A percentile compares a stretch with the other conserved stretches of the same genome.
Evolutionary conservation across 2,113 vertebrate species (phyloP).

Genomic region (Prochilodus magdalenae): DNA sequence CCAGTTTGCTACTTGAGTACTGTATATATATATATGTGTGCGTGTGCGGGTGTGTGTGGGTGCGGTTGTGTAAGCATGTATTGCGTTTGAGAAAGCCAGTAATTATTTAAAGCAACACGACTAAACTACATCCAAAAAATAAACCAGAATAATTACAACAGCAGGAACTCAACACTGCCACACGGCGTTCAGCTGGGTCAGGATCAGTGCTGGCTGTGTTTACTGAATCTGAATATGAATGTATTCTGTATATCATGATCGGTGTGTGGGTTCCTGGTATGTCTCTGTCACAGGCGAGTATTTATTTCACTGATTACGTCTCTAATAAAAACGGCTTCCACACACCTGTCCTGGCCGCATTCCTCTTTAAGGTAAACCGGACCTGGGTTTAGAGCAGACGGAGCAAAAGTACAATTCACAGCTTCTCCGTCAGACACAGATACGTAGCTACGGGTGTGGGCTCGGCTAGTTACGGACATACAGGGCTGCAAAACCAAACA

Average conservation of each 20-base stretch:
- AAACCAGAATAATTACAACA: not conserved
- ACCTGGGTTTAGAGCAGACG: too few relatives aligned
- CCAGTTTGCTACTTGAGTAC: slow-evolving; percentile 15
- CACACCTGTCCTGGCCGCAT: not conserved
- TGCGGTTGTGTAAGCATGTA: not conserved
- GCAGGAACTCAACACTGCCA: too few relatives aligned
- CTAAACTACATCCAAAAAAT: not conserved
- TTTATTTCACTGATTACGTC: slow-evolving; percentile 9
- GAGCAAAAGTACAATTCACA: too few relatives aligned
- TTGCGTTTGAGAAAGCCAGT: not conserved
- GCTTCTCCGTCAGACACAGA: too few relatives aligned
- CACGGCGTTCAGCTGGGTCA: too few relatives aligned
- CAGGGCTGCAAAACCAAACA: too few relatives aligned
- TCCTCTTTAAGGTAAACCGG: not conserved
- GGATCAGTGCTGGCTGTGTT: not conserved
- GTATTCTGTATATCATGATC: slow-evolving; percentile 1
- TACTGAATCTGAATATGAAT: slow-evolving; percentile 48
- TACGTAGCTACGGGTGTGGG: too few relatives aligned
- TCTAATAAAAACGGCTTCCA: slow-evolving; percentile 7
- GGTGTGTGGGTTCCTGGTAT: not conserved
- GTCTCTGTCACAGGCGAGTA: slow-evolving; percentile 1
- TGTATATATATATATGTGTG: not conserved
- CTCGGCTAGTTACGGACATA: too few relatives aligned
- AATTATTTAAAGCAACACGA: slow-evolving; percentile 15
- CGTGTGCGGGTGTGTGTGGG: slow-evolving; percentile 6